Evolutionary conservation across 1,140 invertebrate species (phyloP), one percentile per base, ranked within the genome.

Genomic region (Kradibia gibbosae): DNA sequence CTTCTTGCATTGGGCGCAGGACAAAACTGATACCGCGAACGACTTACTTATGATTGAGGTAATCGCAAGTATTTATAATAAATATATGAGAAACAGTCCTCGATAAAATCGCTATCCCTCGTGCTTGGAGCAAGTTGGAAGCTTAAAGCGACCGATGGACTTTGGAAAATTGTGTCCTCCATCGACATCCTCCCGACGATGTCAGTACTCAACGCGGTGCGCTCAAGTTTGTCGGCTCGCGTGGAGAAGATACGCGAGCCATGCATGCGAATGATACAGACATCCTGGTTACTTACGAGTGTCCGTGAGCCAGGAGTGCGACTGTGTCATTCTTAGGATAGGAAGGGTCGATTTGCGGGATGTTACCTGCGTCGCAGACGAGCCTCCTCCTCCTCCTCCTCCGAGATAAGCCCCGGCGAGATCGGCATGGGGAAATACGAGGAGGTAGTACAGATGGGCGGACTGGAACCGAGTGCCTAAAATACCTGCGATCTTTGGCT

Each of bases 251-350:
- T 39, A 17, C 34, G 62, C 7, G 5, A 34, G 28, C 4, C 76
- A 39, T 42, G 65, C 77, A 78, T 71, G 45, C 62, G 36, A 78
- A 78, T 78, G 60, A 5, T 10, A 34, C 34, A 39, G 50, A 53
- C 31, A 10, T 31, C 62, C 57, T 25, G 67, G 11, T 57, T 57
- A 80, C 55, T 72, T 48, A 80, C 25, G 31, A 60, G 70, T 3
- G 45, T 28, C 70, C 28, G 4, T n/a, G 70, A 42, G 48, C n/a
- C 65, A 62, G 55, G 57, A 22, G 48, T 28, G 48, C 34, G 28
- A 62, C 48, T 28, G 60, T 80, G 42, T 75, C 74, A 73, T 72
- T 34, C 53, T 81, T 81, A 81, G 74, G 62, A 81, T 81, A 39
- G 48, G 65, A 81, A 81, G 57, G 73, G 42, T 76, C 73, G 60